Conservation (phyloP, 1,140 invertebrate species). For the Polypedilum pembai region DNA sequence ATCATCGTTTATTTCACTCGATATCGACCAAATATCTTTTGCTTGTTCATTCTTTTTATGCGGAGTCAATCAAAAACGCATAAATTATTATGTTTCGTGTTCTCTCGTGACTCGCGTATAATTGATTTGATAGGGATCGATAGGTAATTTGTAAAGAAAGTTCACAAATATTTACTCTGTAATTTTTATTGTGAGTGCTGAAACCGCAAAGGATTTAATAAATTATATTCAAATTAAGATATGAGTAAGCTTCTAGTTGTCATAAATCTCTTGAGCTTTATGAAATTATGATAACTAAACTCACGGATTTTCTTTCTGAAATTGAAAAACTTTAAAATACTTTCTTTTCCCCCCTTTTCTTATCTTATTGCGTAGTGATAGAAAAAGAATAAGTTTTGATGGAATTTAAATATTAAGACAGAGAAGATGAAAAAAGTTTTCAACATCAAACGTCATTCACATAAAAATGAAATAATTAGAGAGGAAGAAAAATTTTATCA, state of each 20-base stretch:
- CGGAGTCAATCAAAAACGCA: slow-evolving; percentile 24
- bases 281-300: too few relatives aligned
- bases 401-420: slow-evolving; percentile 7
- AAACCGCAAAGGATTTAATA: too few relatives aligned
- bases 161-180: not conserved
- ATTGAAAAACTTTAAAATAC: not conserved
- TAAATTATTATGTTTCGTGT: slow-evolving; percentile 7
- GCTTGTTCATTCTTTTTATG: not conserved
- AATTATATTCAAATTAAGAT: too few relatives aligned
- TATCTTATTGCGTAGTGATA: not conserved
- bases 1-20: not conserved
- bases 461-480: slow-evolving; percentile 7
- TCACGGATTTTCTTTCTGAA: too few relatives aligned
- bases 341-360: not conserved
- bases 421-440: slow-evolving; percentile 19
- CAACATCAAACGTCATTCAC: slow-evolving; percentile 10
- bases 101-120: not conserved
- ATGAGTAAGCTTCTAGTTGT: too few relatives aligned
- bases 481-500: too few relatives aligned
- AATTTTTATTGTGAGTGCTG: not conserved
- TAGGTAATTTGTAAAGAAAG: not conserved
- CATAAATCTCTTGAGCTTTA: too few relatives aligned
- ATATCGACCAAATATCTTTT: slow-evolving; percentile 20
- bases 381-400: not conserved
- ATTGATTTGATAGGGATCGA: slow-evolving; percentile 23